Conservation (phyloP, 2,797 vertebrate genomes). For the Sebastes matsubarae region DNA sequence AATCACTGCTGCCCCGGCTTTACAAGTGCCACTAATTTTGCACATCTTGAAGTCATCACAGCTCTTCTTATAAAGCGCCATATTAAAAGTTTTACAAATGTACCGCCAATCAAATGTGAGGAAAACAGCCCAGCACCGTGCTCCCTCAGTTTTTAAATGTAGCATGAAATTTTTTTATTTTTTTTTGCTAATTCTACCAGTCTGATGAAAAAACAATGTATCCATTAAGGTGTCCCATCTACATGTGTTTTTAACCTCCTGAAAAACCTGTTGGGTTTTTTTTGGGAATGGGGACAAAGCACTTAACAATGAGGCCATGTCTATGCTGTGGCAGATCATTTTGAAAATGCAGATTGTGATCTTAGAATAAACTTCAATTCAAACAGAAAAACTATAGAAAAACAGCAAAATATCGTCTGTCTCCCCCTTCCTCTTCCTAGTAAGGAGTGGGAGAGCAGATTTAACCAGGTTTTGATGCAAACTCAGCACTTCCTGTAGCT, state of each 20-base stretch:
- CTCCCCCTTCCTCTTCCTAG: too few relatives aligned
- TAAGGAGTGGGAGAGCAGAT: not conserved
- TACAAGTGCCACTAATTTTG: slow-evolving; percentile 51
- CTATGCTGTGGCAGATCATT: too few relatives aligned
- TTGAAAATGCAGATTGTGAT: too few relatives aligned
- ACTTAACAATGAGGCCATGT: not conserved
- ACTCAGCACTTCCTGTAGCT: not conserved
- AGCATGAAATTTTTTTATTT: not conserved
- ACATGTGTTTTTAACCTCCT: not conserved
- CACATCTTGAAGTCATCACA: slow-evolving; percentile 61
- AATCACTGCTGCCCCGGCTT: slow-evolving; percentile 32
- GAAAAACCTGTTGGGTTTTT: not conserved
- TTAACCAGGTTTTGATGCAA: not conserved
- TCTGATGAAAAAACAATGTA: not conserved
- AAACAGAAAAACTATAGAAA: too few relatives aligned
- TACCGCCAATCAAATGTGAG: slow-evolving; percentile 12
- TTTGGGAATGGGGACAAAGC: not conserved
- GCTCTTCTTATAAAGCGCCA: slow-evolving; percentile 43
- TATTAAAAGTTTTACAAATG: slow-evolving; percentile 48
- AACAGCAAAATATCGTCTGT: too few relatives aligned
- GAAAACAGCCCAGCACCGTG: not conserved
- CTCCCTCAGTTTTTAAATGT: not conserved
- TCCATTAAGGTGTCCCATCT: not conserved
- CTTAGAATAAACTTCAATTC: too few relatives aligned
- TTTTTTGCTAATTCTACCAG: not conserved